phyloP scores from a whole-genome alignment of 92 coral and sea anemone genomes.

The Parazoanthus swiftii region DNA sequence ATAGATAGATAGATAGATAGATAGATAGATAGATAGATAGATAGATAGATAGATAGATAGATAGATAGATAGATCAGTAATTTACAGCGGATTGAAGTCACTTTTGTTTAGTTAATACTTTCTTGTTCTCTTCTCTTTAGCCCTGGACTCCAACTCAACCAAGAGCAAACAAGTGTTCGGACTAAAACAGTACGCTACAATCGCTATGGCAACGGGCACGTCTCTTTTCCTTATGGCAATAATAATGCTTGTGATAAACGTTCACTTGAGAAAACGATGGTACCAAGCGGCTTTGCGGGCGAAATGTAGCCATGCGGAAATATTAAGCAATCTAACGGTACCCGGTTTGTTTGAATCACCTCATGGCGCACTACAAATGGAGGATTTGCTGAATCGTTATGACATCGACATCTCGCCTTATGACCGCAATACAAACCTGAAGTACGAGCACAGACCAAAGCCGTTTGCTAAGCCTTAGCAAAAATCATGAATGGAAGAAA shows the following conservation, averaged over 20 bases:
- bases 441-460: not conserved
- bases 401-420: not conserved
- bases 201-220: constrained; percentile 44
- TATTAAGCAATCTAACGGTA: not conserved
- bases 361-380: not conserved
- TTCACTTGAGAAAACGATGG: constrained; percentile 32
- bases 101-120: not conserved
- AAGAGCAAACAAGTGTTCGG: not conserved
- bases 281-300: constrained; percentile 7
- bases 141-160: not conserved
- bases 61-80: not conserved
- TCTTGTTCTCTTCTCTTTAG: not conserved
- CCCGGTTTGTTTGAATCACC: not conserved
- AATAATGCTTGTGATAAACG: constrained; percentile 9
- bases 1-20: too few relatives aligned
- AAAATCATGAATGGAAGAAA: not conserved
- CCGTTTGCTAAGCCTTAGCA: not conserved
- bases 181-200: not conserved
- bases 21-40: too few relatives aligned
- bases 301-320: not conserved
- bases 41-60: too few relatives aligned
- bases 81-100: not conserved
- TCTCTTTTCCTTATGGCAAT: constrained; percentile 12
- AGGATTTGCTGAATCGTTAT: not conserved
- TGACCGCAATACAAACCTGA: not conserved